Percentiles rank a stretch among this genome's conserved stretches.
Conservation (phyloP, 2,113 vertebrate genomes). For the Rhinogobius similis region DNA sequence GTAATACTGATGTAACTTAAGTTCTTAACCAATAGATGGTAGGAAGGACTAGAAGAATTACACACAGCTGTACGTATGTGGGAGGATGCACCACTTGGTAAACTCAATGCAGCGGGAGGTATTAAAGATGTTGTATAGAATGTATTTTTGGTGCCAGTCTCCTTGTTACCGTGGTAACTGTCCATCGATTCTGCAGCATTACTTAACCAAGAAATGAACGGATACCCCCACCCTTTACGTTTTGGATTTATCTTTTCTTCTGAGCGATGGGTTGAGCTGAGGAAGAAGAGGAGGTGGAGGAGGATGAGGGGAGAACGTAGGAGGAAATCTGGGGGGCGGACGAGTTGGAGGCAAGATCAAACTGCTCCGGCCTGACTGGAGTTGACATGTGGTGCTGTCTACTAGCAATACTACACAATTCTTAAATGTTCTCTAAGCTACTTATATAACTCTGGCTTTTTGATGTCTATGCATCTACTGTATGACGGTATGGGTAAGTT, state of each 20-base stretch:
- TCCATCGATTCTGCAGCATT: slow-evolving; percentile 65
- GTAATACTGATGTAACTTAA: neutral
- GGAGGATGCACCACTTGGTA: slow-evolving; percentile 44
- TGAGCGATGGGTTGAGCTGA: slow-evolving; percentile 38
- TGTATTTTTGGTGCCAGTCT: slow-evolving; percentile 80
- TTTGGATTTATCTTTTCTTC: slow-evolving; percentile 37
- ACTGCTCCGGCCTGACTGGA: slow-evolving; percentile 9
- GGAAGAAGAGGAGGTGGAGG: slow-evolving; percentile 25
- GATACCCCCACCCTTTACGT: slow-evolving; percentile 24
- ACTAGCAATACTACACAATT: slow-evolving; percentile 2
- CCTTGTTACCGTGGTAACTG: slow-evolving; percentile 79
- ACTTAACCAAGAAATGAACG: slow-evolving; percentile 60
- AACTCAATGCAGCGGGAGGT: slow-evolving; percentile 61
- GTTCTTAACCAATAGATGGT: slow-evolving; percentile 1
- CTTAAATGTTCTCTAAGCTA: slow-evolving; percentile 4
- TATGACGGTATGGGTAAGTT: neutral
- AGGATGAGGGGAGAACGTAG: slow-evolving; percentile 15
- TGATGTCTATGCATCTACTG: neutral
- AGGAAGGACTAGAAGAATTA: slow-evolving; percentile 8
- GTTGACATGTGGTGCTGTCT: slow-evolving; percentile 11
- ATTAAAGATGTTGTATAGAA: slow-evolving; percentile 73
- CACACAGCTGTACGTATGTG: slow-evolving; percentile 25
- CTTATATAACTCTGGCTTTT: neutral
- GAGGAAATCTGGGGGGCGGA: slow-evolving; percentile 25
- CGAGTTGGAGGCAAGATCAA: slow-evolving; percentile 24